Percentiles rank a stretch among this genome's conserved stretches.
phyloP scores from a whole-genome alignment of 2,888 invertebrate species.

The Drosophila borealis region DNA sequence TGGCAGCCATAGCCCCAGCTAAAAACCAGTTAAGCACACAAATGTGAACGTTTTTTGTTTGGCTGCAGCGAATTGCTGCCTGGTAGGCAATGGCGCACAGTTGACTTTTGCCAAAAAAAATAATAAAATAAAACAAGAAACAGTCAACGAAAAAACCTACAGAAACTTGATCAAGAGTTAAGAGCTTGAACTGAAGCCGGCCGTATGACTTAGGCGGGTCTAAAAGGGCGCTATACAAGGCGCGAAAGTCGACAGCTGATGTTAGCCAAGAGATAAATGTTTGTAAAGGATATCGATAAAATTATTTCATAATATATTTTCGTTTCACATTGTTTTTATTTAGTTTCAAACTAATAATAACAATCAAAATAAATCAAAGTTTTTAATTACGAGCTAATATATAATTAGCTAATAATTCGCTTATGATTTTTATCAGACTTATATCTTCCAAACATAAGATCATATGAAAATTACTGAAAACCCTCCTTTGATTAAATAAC shows the following conservation, averaged over 20 bases:
- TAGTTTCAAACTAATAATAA: no score
- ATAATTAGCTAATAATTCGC: no score
- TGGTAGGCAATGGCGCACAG: slow-evolving; percentile 56
- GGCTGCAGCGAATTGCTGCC: slow-evolving; percentile 65
- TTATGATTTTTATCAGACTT: no score
- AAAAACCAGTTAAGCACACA: slow-evolving; percentile 74
- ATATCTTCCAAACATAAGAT: no score
- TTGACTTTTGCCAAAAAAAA: slow-evolving; percentile 71
- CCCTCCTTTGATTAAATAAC: no score
- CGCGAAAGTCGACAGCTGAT: slow-evolving; percentile 31
- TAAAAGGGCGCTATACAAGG: slow-evolving; percentile 50
- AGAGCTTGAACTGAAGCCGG: slow-evolving; percentile 40
- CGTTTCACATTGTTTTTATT: no score
- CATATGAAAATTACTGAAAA: no score
- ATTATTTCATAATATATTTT: not conserved
- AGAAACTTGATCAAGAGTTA: slow-evolving; percentile 73
- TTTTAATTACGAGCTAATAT: no score
- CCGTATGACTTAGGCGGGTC: slow-evolving; percentile 53
- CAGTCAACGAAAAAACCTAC: slow-evolving; percentile 58
- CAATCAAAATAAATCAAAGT: no score
- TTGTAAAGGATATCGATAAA: not conserved
- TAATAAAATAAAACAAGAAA: slow-evolving; percentile 36
- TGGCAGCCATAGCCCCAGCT: slow-evolving; percentile 31
- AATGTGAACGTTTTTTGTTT: slow-evolving; percentile 60
- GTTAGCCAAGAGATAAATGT: slow-evolving; percentile 30